Percentiles rank a stretch among this genome's conserved stretches.
Conservation (phyloP, 2,113 vertebrate genomes). For the Scolopax mira region DNA sequence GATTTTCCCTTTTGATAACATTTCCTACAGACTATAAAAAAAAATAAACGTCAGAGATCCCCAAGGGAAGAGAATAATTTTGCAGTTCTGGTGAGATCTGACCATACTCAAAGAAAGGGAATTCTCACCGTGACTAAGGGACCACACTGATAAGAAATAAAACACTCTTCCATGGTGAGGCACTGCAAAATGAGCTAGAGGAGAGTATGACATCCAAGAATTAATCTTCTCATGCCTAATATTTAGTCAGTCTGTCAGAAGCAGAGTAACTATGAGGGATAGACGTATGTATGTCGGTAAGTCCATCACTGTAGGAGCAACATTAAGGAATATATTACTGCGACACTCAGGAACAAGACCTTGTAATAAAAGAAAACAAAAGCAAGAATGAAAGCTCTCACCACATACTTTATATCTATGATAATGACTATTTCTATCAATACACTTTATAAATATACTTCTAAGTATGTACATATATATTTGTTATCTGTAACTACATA, state of each 20-base stretch:
- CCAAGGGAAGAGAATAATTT: background rate
- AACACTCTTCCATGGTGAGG: background rate
- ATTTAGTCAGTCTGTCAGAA: background rate
- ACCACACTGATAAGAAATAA: background rate
- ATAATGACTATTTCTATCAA: background rate
- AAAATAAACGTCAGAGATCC: constrained; percentile 2
- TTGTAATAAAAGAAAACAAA: background rate
- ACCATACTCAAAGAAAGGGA: background rate
- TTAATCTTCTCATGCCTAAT: background rate
- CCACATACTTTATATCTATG: background rate
- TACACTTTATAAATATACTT: background rate
- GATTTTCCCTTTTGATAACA: constrained; percentile 14
- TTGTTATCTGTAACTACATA: background rate
- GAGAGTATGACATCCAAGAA: background rate
- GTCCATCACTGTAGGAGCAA: background rate
- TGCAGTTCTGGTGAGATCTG: background rate
- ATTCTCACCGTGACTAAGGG: background rate
- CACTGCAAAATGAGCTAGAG: background rate
- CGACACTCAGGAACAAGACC: background rate
- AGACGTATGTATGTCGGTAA: background rate
- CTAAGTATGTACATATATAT: background rate
- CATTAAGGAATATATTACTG: background rate
- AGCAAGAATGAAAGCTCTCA: background rate
- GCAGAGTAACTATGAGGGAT: background rate
- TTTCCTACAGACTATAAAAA: background rate